These are phyloP conservation scores for Drosophila kuntzei DNA, from an alignment of 2,888 invertebrate genomes.

Conservation along the genomic window DNA sequence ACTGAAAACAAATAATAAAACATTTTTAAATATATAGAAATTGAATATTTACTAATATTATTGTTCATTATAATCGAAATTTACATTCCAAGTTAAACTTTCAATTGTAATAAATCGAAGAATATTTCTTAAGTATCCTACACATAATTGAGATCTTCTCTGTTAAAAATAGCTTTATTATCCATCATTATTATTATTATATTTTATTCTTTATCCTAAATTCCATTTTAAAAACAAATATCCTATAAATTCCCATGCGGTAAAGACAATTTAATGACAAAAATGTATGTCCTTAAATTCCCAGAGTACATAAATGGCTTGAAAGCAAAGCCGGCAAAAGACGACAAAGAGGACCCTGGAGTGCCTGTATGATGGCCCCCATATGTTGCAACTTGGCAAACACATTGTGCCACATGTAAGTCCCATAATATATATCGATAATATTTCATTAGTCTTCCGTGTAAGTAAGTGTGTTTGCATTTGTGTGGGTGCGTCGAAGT, in stretches of 20 bases:
- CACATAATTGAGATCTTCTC: not conserved
- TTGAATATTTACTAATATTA: too few relatives aligned
- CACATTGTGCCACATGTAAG: slow-evolving; percentile 64
- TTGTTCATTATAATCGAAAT: not conserved
- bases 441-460: slow-evolving; percentile 70
- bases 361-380: slow-evolving; percentile 33
- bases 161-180: slow-evolving; percentile 5
- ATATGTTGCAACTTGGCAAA: slow-evolving; percentile 55
- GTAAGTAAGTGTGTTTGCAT: slow-evolving; percentile 22
- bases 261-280: slow-evolving; percentile 15
- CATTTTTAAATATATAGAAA: not conserved
- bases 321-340: slow-evolving; percentile 1
- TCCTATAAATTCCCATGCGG: slow-evolving; percentile 8
- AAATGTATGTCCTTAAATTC: slow-evolving; percentile 15
- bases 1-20: slow-evolving; percentile 7
- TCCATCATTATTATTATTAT: not conserved
- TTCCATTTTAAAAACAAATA: slow-evolving; percentile 7
- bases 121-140: not conserved
- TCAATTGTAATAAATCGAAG: not conserved
- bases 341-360: slow-evolving; percentile 20
- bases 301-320: slow-evolving; percentile 24
- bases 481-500: slow-evolving; percentile 60
- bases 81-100: not conserved
- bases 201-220: not conserved
- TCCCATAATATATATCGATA: slow-evolving; percentile 78